Percentiles rank a stretch among this genome's conserved stretches.
phyloP scores from a whole-genome alignment of 2,113 vertebrate species.

The Zingel zingel region DNA sequence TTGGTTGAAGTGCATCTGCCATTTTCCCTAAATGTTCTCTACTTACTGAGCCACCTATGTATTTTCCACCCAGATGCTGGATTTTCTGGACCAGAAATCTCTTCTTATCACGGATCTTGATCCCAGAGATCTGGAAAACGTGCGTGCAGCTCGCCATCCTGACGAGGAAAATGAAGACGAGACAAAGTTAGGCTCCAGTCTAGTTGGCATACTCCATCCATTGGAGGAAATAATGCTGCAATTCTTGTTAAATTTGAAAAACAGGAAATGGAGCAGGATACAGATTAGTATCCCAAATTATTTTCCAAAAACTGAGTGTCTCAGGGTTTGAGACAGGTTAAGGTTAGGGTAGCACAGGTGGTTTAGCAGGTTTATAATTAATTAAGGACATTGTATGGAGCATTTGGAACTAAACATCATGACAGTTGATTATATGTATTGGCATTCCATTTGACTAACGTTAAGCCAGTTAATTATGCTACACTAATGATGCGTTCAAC shows the following conservation, averaged over 20 bases:
- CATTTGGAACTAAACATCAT: not conserved
- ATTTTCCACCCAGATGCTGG: constrained; percentile 77
- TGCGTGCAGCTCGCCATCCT: constrained; percentile 71
- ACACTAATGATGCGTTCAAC: too few relatives aligned
- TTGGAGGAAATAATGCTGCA: not conserved
- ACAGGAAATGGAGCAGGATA: not conserved
- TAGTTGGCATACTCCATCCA: not conserved
- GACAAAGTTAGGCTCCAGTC: not conserved
- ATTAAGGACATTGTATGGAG: not conserved
- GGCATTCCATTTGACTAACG: not conserved
- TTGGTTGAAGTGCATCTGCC: not conserved
- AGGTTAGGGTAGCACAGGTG: too few relatives aligned
- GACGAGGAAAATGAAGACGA: not conserved
- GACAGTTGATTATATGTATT: too few relatives aligned
- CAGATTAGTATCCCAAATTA: too few relatives aligned
- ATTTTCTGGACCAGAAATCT: constrained; percentile 76
- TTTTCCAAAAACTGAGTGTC: too few relatives aligned
- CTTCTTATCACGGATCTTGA: constrained; percentile 77
- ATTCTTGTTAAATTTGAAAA: constrained; percentile 36
- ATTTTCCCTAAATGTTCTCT: not conserved
- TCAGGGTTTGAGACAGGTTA: too few relatives aligned
- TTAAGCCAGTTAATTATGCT: not conserved
- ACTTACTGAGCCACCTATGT: constrained; percentile 85
- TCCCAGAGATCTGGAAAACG: constrained; percentile 85
- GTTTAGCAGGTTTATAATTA: too few relatives aligned